Base-by-base conservation (phyloP, 2,797 vertebrate species). In the Arremon brunneinucha region DNA sequence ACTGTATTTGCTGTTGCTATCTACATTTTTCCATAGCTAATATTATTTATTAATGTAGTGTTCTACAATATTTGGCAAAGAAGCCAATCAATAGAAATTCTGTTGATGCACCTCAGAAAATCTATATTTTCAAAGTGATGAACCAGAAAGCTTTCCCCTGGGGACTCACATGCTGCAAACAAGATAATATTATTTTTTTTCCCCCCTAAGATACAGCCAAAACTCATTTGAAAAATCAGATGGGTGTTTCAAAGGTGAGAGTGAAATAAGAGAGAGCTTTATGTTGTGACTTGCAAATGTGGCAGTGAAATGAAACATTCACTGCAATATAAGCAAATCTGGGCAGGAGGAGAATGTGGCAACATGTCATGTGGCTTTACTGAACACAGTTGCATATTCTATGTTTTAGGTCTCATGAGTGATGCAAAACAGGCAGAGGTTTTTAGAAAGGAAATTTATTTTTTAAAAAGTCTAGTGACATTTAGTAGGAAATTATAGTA, bases 11-110 rank as follows among this genome's bases (percentile, higher is more conserved):
- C 67, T 72, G 32, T 49, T 83, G 59, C 77, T 64, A 68, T 88
- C 69, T 90, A 39, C 52, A 64, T 88, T 92, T 90, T 89, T 46
- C 71, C 69, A 26, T 93, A 78, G 35, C 63, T 83, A 80, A 87
- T 95, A 74, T 86, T 90, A 93, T 93, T 91, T 88, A 90, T 94
- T 65, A 74, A 77, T 67, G 18, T 85, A n/a, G 30, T 56, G 26
- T 89, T 81, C n/a, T 80, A 56, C 53, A 75, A 15, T 83, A 79
- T 82, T 84, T 86, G 89, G 64, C 83, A 83, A 84, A 85, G 50
- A 90, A 86, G 21, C 19, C 30, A 92, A 90, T 95, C 85, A 77
- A 93, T 72, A 89, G 63, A 90, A 86, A 71, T 78, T 86, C 57
- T 83, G 50, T 85, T 85, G 55, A n/a, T 76, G 75, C 65, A 43